phyloP scores from a whole-genome alignment of 2,113 vertebrate genomes.

The Stictonetta naevosa region DNA sequence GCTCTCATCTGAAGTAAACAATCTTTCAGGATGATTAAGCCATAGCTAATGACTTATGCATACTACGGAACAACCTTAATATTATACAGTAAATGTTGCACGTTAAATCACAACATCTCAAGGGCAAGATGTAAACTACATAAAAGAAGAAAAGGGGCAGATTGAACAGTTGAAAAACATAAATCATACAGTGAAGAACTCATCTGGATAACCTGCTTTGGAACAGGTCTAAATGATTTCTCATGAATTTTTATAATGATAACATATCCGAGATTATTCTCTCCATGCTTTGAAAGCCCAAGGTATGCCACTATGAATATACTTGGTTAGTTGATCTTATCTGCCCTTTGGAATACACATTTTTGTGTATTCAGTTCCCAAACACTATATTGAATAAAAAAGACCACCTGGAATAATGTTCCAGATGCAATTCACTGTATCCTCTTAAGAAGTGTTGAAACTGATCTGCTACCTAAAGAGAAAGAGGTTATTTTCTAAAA shows the following conservation, averaged over 20 bases:
- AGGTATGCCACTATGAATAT: not conserved
- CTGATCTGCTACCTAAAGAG: not conserved
- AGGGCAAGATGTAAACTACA: not conserved
- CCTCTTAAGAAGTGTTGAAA: not conserved
- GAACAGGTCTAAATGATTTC: not conserved
- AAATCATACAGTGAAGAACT: not conserved
- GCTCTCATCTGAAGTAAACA: not conserved
- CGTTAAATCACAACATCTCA: not conserved
- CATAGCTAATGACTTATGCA: not conserved
- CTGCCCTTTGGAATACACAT: not conserved
- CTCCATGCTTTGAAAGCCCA: not conserved
- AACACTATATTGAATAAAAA: not conserved
- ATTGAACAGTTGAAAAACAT: not conserved
- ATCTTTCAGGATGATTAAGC: not conserved
- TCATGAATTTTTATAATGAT: not conserved
- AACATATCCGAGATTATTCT: not conserved
- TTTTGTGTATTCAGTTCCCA: not conserved
- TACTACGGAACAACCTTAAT: not conserved
- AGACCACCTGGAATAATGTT: not conserved
- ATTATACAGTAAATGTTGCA: not conserved
- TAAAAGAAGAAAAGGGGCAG: not conserved
- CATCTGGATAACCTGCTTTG: not conserved
- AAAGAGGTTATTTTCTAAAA: not conserved
- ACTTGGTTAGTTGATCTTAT: not conserved
- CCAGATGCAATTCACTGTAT: not conserved